Conservation (phyloP, 2,888 invertebrate genomes). For the Bombyx huttoni region DNA sequence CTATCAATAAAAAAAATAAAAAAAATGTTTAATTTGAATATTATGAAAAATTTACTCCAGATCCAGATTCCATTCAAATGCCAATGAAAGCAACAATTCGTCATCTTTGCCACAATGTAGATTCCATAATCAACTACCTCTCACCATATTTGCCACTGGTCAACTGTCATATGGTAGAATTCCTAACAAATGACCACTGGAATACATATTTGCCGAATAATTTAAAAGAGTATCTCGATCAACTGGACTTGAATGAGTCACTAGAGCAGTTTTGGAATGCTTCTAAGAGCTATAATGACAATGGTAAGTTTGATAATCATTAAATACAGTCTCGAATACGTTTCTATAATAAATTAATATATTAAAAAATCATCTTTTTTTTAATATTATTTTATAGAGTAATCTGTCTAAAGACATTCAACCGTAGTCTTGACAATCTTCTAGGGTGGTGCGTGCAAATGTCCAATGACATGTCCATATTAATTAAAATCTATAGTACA, state of each 20-base stretch:
- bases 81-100: conserved; percentile 27
- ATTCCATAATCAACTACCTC: conserved; percentile 68
- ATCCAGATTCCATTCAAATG: background rate
- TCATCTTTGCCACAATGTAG: conserved; percentile 43
- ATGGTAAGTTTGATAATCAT: background rate
- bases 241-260: conserved; percentile 41
- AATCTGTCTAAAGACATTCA: too few species aligned
- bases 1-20: too few species aligned
- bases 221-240: conserved; percentile 64
- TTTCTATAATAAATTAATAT: too few species aligned
- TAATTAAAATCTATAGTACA: too few species aligned
- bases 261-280: conserved; percentile 65
- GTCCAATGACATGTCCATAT: too few species aligned
- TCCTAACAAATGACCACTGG: conserved; percentile 78
- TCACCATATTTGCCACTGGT: conserved; percentile 74
- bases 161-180: conserved; percentile 82
- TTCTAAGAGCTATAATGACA: conserved; percentile 7
- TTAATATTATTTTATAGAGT: too few species aligned
- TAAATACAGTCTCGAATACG: background rate
- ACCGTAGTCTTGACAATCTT: too few species aligned
- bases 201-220: conserved; percentile 66
- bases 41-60: too few species aligned
- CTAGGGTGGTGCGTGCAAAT: too few species aligned
- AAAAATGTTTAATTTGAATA: too few species aligned
- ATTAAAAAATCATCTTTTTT: too few species aligned